These are phyloP conservation scores for Aleiodes testaceus DNA, from an alignment of 2,888 invertebrate genomes.

Conservation along the genomic window DNA sequence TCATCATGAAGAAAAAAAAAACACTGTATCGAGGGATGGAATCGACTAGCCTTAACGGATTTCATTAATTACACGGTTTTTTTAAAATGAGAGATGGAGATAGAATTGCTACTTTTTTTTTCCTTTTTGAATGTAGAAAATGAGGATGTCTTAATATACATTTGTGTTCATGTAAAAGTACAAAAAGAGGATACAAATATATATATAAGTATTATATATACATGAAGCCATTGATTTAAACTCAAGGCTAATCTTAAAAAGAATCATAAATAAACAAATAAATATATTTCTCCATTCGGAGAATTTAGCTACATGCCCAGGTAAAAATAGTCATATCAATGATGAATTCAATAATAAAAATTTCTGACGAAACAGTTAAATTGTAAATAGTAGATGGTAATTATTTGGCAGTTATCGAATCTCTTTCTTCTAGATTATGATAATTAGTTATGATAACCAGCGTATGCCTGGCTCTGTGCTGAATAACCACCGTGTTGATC, in stretches of 20 bases:
- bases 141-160: slow-evolving; percentile 4
- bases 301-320: slow-evolving; percentile 13
- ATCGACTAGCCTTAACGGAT: no score
- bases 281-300: slow-evolving; percentile 3
- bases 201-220: slow-evolving; percentile 21
- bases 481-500: slow-evolving; percentile 58
- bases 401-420: slow-evolving; percentile 40
- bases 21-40: no score
- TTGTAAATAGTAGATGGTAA: slow-evolving; percentile 26
- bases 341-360: not conserved
- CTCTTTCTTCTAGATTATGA: not conserved
- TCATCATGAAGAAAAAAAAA: not conserved
- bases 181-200: slow-evolving; percentile 11
- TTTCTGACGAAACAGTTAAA: slow-evolving; percentile 4
- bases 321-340: slow-evolving; percentile 7
- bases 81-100: no score
- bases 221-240: slow-evolving; percentile 15
- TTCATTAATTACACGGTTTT: no score
- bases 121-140: not conserved
- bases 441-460: slow-evolving; percentile 65
- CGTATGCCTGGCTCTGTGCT: slow-evolving; percentile 65
- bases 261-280: slow-evolving; percentile 33
- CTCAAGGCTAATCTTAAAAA: slow-evolving; percentile 21
- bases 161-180: not conserved
- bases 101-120: no score